These are phyloP conservation scores for Polypterus senegalus DNA, from an alignment of 2,113 vertebrate species.

Conservation along the genomic window DNA sequence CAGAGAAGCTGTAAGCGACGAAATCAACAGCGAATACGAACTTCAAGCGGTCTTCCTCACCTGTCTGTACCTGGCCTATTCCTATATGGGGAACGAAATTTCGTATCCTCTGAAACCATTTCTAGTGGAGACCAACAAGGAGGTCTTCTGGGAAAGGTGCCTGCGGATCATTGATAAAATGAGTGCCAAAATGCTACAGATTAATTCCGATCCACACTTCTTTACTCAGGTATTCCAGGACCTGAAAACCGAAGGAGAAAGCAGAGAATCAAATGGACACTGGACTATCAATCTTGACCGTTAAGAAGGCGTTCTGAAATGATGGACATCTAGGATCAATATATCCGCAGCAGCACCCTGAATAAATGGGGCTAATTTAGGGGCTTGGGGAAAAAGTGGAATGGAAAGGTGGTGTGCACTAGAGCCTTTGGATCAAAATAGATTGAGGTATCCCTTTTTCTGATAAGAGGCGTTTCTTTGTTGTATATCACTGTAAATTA, in stretches of 20 bases:
- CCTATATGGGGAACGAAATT: conserved; percentile 97
- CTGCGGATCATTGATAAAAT: conserved; percentile 80
- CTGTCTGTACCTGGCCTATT: conserved; percentile 93
- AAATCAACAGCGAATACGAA: conserved; percentile 61
- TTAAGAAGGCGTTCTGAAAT: conserved; percentile 29
- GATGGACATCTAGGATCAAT: too few species aligned
- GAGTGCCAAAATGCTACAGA: conserved; percentile 87
- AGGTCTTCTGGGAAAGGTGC: conserved; percentile 86
- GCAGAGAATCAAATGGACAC: conserved; percentile 49
- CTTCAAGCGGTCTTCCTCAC: conserved; percentile 88
- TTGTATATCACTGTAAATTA: conserved; percentile 26
- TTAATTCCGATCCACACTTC: conserved; percentile 91
- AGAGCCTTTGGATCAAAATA: conserved; percentile 14
- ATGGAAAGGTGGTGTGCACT: conserved; percentile 10
- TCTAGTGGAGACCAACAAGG: conserved; percentile 79
- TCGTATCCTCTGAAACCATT: conserved; percentile 97
- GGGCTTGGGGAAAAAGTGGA: conserved; percentile 15
- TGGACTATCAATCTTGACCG: conserved; percentile 78
- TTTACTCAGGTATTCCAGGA: conserved; percentile 96
- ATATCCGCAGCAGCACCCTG: conserved; percentile 3
- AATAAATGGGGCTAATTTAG: conserved; percentile 25
- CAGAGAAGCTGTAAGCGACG: conserved; percentile 68
- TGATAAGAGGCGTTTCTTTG: conserved; percentile 19
- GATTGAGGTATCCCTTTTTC: conserved; percentile 15
- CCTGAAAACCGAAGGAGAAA: conserved; percentile 82